These are phyloP conservation scores for Cantharis rustica DNA, from an alignment of 2,888 invertebrate species.

Conservation along the genomic window DNA sequence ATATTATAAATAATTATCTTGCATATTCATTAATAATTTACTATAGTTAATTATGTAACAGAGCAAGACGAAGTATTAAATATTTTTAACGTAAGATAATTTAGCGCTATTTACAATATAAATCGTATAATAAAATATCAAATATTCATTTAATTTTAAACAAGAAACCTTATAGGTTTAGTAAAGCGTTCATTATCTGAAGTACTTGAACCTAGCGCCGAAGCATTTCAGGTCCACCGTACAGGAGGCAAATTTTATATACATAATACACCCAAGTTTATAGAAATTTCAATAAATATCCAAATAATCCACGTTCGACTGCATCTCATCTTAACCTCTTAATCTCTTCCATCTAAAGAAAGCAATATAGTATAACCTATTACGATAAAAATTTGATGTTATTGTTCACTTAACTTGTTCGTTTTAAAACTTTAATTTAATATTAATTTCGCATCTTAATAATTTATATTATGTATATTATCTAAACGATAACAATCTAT, in stretches of 20 bases:
- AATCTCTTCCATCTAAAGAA: not conserved
- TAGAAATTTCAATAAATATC: not conserved
- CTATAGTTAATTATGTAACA: not conserved
- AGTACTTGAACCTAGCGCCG: not conserved
- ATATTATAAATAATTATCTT: conserved; percentile 8
- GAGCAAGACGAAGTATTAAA: not conserved
- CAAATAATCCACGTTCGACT: not conserved
- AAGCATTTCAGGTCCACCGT: not conserved
- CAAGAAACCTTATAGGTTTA: not conserved
- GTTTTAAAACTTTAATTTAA: no score
- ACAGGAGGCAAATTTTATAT: not conserved
- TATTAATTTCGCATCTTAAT: no score
- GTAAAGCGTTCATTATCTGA: not conserved
- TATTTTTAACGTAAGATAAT: not conserved
- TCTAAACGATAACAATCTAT: not conserved
- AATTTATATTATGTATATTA: no score
- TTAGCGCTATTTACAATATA: not conserved
- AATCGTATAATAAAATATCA: not conserved
- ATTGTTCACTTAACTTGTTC: no score
- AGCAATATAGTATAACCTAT: no score
- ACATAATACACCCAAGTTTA: not conserved
- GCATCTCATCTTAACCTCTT: not conserved
- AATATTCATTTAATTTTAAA: not conserved
- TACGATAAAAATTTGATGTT: no score
- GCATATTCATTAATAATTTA: conserved; percentile 2